Evolutionary conservation across 2,113 vertebrate species (phyloP).

Genomic region (Scomber scombrus): DNA sequence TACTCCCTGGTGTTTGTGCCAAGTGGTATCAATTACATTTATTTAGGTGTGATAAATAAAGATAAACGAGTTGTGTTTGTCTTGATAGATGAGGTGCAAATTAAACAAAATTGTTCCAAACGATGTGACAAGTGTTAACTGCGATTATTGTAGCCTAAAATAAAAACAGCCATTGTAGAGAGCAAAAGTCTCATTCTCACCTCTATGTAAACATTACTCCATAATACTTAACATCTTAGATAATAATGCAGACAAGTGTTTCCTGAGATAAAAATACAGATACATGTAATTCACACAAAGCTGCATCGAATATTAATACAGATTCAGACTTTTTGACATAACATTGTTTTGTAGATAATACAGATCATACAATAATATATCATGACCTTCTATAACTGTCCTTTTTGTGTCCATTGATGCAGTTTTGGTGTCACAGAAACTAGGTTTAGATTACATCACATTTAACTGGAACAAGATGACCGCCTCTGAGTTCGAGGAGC

Average conservation of each 20-base stretch:
- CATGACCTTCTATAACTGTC: neutral
- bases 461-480: constrained; percentile 93
- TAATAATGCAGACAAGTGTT: too few species aligned
- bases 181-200: neutral
- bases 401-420: constrained; percentile 19
- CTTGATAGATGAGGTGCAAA: neutral
- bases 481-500: constrained; percentile 89
- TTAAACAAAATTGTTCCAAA: neutral
- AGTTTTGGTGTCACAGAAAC: constrained; percentile 88
- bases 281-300: neutral
- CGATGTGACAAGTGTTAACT: constrained; percentile 6
- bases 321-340: neutral
- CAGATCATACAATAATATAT: neutral
- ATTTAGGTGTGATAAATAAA: constrained; percentile 15
- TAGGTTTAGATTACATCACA: constrained; percentile 86
- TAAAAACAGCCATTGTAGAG: neutral
- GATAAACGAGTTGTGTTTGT: neutral
- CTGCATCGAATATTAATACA: neutral
- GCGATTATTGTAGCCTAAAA: neutral
- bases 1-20: neutral
- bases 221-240: neutral
- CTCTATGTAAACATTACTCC: neutral
- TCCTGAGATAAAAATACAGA: too few species aligned
- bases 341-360: neutral
- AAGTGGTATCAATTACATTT: neutral